A percentile compares a stretch with the other conserved stretches of the same genome.
Conservation (phyloP, 2,797 vertebrate genomes). For the Sebastes ruberrimus region DNA sequence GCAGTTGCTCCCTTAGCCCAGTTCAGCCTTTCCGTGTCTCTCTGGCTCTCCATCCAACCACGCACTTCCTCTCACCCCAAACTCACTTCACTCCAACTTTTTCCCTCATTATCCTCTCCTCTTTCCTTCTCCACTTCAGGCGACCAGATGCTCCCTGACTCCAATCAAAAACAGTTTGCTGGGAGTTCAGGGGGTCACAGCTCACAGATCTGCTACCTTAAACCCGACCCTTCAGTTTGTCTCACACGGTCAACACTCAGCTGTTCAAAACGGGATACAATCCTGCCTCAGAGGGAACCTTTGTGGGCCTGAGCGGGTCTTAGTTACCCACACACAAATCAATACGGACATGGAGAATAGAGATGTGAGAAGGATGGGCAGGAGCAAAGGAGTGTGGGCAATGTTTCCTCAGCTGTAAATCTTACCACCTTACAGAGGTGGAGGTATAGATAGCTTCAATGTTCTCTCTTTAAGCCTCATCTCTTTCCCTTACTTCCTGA, state of each 20-base stretch:
- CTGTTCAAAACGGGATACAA: conserved; percentile 24
- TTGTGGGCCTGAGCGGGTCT: conserved; percentile 26
- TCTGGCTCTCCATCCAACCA: not conserved
- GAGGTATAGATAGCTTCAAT: conserved; percentile 19
- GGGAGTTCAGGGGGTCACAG: conserved; percentile 3
- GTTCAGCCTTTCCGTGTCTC: not conserved
- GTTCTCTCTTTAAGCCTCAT: not conserved
- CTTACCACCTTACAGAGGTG: conserved; percentile 20
- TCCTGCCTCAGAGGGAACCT: conserved; percentile 16
- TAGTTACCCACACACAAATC: conserved; percentile 69
- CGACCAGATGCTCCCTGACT: not conserved
- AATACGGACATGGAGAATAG: conserved; percentile 48
- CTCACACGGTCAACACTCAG: not conserved
- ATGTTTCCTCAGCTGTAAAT: conserved; percentile 33
- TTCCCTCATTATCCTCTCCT: not conserved
- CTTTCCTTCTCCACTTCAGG: not conserved
- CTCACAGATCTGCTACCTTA: not conserved
- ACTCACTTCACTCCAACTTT: not conserved
- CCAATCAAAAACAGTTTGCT: not conserved
- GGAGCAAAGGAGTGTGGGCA: conserved; percentile 40
- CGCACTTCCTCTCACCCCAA: not conserved
- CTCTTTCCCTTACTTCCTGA: not conserved
- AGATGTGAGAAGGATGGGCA: conserved; percentile 28
- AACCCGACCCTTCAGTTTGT: not conserved
- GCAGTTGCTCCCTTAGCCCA: not conserved